Evolutionary conservation across 2,113 vertebrate genomes (phyloP).

Genomic region (Plectropomus leopardus): DNA sequence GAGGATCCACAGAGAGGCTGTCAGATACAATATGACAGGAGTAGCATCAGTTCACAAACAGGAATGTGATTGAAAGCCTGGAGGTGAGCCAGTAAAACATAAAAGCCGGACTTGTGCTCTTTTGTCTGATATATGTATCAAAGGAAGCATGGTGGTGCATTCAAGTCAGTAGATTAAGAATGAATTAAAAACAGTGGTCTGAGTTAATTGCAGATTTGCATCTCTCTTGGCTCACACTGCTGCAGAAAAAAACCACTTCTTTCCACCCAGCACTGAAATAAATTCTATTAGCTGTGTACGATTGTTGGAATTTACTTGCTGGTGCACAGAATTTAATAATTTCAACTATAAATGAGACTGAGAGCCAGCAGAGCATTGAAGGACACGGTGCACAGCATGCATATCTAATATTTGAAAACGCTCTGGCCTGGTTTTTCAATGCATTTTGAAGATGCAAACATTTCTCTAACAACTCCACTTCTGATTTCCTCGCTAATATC

Average conservation of each 20-base stretch:
- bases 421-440: slow-evolving; percentile 33
- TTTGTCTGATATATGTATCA: slow-evolving; percentile 46
- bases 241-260: background rate
- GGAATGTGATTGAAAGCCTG: slow-evolving; percentile 47
- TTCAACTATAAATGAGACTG: slow-evolving; percentile 43
- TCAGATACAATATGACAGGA: slow-evolving; percentile 60
- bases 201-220: slow-evolving; percentile 30
- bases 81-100: slow-evolving; percentile 45
- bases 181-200: slow-evolving; percentile 13
- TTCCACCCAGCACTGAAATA: background rate
- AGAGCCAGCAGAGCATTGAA: slow-evolving; percentile 47
- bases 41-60: slow-evolving; percentile 42
- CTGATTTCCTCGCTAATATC: slow-evolving; percentile 27
- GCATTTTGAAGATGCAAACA: slow-evolving; percentile 45
- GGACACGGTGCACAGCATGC: slow-evolving; percentile 18
- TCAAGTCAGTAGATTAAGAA: slow-evolving; percentile 8
- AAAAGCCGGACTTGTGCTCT: slow-evolving; percentile 15
- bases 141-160: slow-evolving; percentile 8
- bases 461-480: slow-evolving; percentile 54
- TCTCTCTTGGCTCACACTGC: background rate
- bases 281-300: slow-evolving; percentile 20
- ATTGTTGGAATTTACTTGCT: slow-evolving; percentile 41
- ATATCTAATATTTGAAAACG: slow-evolving; percentile 55
- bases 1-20: slow-evolving; percentile 44
- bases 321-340: slow-evolving; percentile 51